phyloP scores from a whole-genome alignment of 2,797 vertebrate genomes.

The Gallinago solitaria region DNA sequence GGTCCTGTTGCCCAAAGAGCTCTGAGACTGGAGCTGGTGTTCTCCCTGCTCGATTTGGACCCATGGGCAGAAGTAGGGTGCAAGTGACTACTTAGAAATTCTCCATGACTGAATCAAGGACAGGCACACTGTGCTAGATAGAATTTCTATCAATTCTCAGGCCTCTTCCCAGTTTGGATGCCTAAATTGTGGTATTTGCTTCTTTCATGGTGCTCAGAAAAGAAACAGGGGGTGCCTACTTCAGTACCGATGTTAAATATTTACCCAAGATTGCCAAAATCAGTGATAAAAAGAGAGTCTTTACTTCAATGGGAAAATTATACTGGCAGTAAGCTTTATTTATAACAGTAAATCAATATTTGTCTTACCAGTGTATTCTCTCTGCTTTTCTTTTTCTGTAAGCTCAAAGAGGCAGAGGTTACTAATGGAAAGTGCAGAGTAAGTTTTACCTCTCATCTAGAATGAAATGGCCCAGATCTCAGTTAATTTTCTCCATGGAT shows the following conservation, averaged over 20 bases:
- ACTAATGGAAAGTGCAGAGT: not conserved
- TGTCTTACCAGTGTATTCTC: not conserved
- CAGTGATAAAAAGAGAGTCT: not conserved
- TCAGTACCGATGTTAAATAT: not conserved
- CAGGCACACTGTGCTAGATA: not conserved
- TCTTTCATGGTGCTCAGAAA: not conserved
- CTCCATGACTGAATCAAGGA: not conserved
- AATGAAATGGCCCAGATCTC: not conserved
- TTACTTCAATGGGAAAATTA: not conserved
- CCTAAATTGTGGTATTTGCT: not conserved
- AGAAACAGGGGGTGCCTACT: not conserved
- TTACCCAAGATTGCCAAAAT: not conserved
- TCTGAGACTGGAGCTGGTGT: not conserved
- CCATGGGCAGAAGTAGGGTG: not conserved
- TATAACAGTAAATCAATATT: not conserved
- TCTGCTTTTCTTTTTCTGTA: not conserved
- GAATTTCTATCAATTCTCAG: not conserved
- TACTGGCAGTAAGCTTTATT: not conserved
- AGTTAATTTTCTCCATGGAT: not conserved
- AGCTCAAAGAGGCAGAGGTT: not conserved
- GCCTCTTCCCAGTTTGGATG: not conserved
- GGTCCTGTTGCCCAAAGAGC: not conserved
- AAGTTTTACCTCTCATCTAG: not conserved
- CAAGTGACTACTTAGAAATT: not conserved
- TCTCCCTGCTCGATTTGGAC: not conserved